Percentiles rank a stretch among this genome's conserved stretches.
phyloP scores from a whole-genome alignment of 2,888 invertebrate genomes.

The Conus canariensis region DNA sequence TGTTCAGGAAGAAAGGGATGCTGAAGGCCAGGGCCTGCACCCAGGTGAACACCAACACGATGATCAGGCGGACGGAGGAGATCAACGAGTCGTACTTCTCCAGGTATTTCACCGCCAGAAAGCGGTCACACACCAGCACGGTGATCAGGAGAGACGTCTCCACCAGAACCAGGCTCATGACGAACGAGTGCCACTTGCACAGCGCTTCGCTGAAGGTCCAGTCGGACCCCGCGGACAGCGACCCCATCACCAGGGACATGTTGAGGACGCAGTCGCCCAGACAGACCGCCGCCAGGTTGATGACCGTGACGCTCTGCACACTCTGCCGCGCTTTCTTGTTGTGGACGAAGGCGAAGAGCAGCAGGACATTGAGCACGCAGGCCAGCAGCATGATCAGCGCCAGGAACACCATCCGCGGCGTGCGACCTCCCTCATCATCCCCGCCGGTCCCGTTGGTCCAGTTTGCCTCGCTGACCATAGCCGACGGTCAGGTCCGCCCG shows the following conservation, averaged over 20 bases:
- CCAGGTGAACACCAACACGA: slow-evolving; percentile 68
- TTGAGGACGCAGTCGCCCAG: slow-evolving; percentile 69
- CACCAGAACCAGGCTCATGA: slow-evolving; percentile 63
- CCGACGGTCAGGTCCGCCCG: not conserved
- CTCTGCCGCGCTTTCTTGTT: slow-evolving; percentile 58
- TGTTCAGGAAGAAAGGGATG: slow-evolving; percentile 63
- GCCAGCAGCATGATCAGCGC: slow-evolving; percentile 66
- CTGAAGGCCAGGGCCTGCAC: slow-evolving; percentile 67
- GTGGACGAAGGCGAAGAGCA: slow-evolving; percentile 66
- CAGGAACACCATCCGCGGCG: slow-evolving; percentile 61
- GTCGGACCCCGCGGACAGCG: slow-evolving; percentile 57
- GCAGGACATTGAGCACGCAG: slow-evolving; percentile 66
- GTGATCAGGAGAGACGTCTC: slow-evolving; percentile 62
- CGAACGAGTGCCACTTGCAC: slow-evolving; percentile 68
- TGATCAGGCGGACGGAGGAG: slow-evolving; percentile 54
- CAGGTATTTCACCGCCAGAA: slow-evolving; percentile 64
- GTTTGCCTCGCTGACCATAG: slow-evolving; percentile 26
- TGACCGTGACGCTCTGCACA: slow-evolving; percentile 63
- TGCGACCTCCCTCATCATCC: slow-evolving; percentile 33
- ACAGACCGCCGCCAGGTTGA: slow-evolving; percentile 67
- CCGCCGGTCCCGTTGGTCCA: not conserved
- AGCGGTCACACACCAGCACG: slow-evolving; percentile 65
- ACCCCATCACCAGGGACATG: slow-evolving; percentile 69
- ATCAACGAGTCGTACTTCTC: slow-evolving; percentile 59
- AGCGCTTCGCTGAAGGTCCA: slow-evolving; percentile 65